phyloP scores from a whole-genome alignment of 92 coral and sea anemone genomes.

The Siderastrea siderea region DNA sequence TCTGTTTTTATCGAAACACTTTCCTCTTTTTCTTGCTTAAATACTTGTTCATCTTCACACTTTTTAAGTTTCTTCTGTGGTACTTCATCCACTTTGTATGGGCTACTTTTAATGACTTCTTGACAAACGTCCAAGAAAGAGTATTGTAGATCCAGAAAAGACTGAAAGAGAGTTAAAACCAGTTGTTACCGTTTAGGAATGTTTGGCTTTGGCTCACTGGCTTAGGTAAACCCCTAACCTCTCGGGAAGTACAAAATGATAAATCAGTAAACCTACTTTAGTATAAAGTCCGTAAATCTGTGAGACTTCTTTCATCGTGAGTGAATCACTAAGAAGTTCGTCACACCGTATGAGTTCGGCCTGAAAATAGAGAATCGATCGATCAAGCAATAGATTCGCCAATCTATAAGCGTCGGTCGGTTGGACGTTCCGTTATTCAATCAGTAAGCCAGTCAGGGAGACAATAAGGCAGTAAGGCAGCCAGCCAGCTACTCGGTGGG shows the following conservation, averaged over 20 bases:
- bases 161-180: slow-evolving; percentile 22
- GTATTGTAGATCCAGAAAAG: slow-evolving; percentile 58
- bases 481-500: background rate
- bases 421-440: background rate
- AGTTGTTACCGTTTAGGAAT: too few species aligned
- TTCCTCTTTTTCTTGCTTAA: background rate
- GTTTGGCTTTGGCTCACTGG: too few species aligned
- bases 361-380: slow-evolving; percentile 36
- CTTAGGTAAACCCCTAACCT: too few species aligned
- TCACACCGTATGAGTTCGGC: slow-evolving; percentile 83
- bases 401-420: background rate
- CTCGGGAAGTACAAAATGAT: background rate
- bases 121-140: slow-evolving; percentile 30
- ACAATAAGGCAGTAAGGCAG: background rate
- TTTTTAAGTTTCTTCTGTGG: slow-evolving; percentile 25
- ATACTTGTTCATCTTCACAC: slow-evolving; percentile 1
- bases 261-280: slow-evolving; percentile 52
- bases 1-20: background rate
- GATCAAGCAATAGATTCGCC: background rate
- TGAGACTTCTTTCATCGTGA: slow-evolving; percentile 84
- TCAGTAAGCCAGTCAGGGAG: background rate
- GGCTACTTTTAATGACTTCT: background rate
- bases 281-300: slow-evolving; percentile 85
- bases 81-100: background rate
- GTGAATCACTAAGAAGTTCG: slow-evolving; percentile 75